phyloP scores from a whole-genome alignment of 2,797 vertebrate genomes.

The Lemur catta region DNA sequence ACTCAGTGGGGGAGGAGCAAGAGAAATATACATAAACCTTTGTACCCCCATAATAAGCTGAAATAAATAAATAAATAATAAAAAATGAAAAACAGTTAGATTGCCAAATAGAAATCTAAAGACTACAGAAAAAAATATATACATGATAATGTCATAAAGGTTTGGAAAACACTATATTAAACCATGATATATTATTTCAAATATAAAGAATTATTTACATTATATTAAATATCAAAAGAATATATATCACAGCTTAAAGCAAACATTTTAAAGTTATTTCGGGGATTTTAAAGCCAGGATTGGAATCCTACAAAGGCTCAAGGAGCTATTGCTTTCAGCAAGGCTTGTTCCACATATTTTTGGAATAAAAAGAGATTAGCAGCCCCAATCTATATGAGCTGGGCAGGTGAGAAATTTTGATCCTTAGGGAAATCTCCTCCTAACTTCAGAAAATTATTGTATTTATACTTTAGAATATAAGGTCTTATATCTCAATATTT shows the following conservation, averaged over 20 bases:
- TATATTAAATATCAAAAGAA: not conserved
- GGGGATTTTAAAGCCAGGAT: not conserved
- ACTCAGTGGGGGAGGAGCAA: no score
- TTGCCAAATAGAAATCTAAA: not conserved
- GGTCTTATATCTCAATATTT: not conserved
- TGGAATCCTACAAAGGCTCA: not conserved
- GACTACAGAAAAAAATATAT: not conserved
- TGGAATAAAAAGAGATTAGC: not conserved
- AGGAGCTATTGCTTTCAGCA: not conserved
- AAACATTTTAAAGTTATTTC: not conserved
- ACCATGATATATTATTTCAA: not conserved
- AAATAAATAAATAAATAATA: no score
- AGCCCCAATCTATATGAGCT: not conserved
- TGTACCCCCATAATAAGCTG: no score
- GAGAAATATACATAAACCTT: no score
- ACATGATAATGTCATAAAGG: not conserved
- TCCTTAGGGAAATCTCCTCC: not conserved
- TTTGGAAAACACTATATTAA: not conserved
- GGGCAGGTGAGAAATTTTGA: not conserved
- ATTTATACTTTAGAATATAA: not conserved
- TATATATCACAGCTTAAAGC: not conserved
- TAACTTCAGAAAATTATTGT: not conserved
- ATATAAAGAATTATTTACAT: not conserved
- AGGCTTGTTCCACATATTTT: not conserved
- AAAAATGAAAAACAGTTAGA: not conserved